phyloP scores from a whole-genome alignment of 2,113 vertebrate genomes.

The Penelope pileata region DNA sequence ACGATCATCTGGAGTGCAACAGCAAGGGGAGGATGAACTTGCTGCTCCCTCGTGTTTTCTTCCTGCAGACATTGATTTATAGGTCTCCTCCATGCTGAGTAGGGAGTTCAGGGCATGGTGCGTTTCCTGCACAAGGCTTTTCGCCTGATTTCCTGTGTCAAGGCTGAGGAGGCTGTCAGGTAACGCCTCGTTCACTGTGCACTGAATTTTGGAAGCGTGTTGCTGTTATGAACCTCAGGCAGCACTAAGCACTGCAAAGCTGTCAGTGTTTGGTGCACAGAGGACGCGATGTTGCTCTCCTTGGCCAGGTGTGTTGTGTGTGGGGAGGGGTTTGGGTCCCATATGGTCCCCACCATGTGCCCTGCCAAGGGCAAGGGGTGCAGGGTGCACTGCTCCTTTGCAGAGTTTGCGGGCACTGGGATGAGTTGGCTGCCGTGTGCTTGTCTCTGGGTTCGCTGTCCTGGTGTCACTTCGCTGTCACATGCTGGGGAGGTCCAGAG shows the following conservation, averaged over 20 bases:
- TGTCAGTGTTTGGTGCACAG: background rate
- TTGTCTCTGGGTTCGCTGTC: accelerated
- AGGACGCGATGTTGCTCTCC: background rate
- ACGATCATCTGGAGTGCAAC: background rate
- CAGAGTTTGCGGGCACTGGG: background rate
- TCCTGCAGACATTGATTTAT: slow-evolving; percentile 31
- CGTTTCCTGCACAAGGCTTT: background rate
- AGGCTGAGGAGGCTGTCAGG: background rate
- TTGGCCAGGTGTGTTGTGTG: background rate
- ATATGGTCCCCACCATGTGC: accelerated
- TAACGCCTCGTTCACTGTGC: background rate
- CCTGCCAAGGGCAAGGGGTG: background rate
- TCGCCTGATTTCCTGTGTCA: background rate
- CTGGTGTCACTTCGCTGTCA: background rate
- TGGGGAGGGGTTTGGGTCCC: background rate
- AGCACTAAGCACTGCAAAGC: background rate
- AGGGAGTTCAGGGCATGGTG: background rate
- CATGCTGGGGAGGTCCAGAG: background rate
- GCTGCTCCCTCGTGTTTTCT: slow-evolving; percentile 3
- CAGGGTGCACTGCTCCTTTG: accelerated
- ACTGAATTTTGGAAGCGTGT: background rate
- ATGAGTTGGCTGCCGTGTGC: accelerated
- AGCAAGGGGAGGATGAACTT: background rate
- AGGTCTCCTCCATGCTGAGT: slow-evolving; percentile 2
- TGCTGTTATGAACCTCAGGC: background rate